Evolutionary conservation across 1,140 invertebrate species (phyloP), one percentile per base, ranked within the genome.

Genomic region (Saccostrea echinata): DNA sequence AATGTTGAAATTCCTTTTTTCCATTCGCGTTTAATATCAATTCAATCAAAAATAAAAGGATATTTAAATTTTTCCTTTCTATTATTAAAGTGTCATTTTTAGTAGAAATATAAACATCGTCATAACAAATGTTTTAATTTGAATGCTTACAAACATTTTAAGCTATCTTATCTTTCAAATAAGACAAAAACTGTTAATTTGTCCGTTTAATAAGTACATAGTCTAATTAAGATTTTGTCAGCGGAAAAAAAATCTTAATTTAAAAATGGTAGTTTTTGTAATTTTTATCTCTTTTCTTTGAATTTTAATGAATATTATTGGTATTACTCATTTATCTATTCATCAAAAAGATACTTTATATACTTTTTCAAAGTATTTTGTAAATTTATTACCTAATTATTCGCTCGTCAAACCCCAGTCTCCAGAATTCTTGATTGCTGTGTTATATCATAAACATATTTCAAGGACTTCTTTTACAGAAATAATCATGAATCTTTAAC

Each of bases 401-500:
- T 61, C 55, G 16, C n/a, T 61, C 16, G 55, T 61, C 55, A 61
- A 61, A 61, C 18, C n/a, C 55, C 55, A 61, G 55, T 61, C 55
- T 61, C 55, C 55, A 61, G 16, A 21, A 61, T 61, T 61, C 55
- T 61, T 61, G 55, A 61, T 61, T 61, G n/a, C 55, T 2, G 13
- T n/a, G 18, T 61, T 21, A 6, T 4, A 21, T 21, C n/a, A 61
- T 61, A 61, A 61, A 61, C 16, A 61, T 18, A 61, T 21, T n/a
- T 61, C 55, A 61, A 61, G 55, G 16, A 21, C n/a, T 61, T n/a
- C 55, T 8, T n/a, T 18, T 61, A 21, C n/a, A 61, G 4, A 61
- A 21, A 61, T 61, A 61, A 61, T 61, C 18, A 61, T 61, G 55
- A 61, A 61, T 61, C 55, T 61, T 61, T 61, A 61, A 61, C 18